A percentile compares a stretch with the other conserved stretches of the same genome.
phyloP scores from a whole-genome alignment of 2,797 vertebrate species.

The Propithecus deckenii region DNA sequence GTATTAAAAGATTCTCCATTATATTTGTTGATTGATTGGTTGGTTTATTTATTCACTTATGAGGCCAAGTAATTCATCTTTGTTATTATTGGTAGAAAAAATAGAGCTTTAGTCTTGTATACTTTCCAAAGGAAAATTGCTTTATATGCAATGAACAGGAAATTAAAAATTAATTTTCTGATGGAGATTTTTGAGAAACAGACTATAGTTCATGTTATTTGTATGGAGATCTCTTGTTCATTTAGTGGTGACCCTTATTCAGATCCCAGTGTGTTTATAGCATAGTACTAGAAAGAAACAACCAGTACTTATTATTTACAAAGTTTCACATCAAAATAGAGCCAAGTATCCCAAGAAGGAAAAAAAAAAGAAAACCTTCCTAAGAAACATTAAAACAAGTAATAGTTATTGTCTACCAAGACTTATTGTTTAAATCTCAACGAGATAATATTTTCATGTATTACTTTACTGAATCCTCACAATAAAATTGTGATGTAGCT shows the following conservation, averaged over 20 bases:
- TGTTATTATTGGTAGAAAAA: neutral
- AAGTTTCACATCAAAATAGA: neutral
- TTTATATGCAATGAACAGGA: neutral
- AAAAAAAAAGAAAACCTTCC: neutral
- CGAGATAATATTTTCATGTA: neutral
- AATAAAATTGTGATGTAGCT: neutral
- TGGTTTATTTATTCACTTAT: neutral
- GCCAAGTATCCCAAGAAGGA: neutral
- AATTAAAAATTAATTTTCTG: neutral
- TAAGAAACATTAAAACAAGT: neutral
- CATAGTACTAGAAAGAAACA: neutral
- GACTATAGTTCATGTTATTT: neutral
- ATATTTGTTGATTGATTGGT: neutral
- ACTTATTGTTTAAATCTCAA: neutral
- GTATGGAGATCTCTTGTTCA: neutral
- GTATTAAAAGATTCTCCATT: neutral
- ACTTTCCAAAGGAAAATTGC: neutral
- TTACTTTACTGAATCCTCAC: neutral
- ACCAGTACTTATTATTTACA: neutral
- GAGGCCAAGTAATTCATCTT: neutral
- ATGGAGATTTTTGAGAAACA: neutral
- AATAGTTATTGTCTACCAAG: neutral
- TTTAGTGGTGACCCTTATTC: neutral
- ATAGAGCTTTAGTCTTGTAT: neutral
- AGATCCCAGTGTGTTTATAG: too few relatives aligned